Conservation (phyloP, 2,888 invertebrate genomes). For the Boloria selene region DNA sequence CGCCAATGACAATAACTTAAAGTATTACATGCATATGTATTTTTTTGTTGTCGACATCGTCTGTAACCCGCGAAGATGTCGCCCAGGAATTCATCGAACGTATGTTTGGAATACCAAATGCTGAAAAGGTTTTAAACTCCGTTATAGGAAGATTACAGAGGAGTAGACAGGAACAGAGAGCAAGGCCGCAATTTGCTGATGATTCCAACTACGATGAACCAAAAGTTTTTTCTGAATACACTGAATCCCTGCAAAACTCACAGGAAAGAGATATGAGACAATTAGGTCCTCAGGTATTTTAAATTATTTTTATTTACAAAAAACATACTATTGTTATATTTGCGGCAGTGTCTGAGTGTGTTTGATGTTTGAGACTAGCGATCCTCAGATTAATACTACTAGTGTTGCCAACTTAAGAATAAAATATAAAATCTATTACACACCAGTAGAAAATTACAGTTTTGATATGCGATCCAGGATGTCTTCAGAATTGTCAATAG, state of each 20-base stretch:
- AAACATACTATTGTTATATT: not conserved
- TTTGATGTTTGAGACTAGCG: too few species aligned
- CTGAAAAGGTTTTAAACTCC: slow-evolving; percentile 67
- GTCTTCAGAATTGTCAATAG: too few species aligned
- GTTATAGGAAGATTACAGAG: slow-evolving; percentile 63
- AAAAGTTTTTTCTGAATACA: slow-evolving; percentile 68
- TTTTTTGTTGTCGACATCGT: slow-evolving; percentile 48
- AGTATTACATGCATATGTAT: slow-evolving; percentile 49
- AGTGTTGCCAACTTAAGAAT: too few species aligned
- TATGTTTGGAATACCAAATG: slow-evolving; percentile 60
- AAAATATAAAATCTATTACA: too few species aligned
- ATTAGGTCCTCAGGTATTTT: slow-evolving; percentile 59
- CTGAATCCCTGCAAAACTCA: slow-evolving; percentile 57
- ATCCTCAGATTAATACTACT: too few species aligned
- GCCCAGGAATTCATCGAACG: slow-evolving; percentile 63
- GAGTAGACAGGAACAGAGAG: slow-evolving; percentile 49
- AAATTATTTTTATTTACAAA: not conserved
- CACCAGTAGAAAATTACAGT: too few species aligned
- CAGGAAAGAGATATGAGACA: slow-evolving; percentile 61
- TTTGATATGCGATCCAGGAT: too few species aligned
- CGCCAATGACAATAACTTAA: slow-evolving; percentile 9
- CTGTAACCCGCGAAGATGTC: slow-evolving; percentile 54
- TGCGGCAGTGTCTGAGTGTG: too few species aligned
- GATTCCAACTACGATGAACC: slow-evolving; percentile 59
- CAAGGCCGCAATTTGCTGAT: slow-evolving; percentile 45